phyloP scores from a whole-genome alignment of 1,140 invertebrate species.

The Scaptomyza pallida region DNA sequence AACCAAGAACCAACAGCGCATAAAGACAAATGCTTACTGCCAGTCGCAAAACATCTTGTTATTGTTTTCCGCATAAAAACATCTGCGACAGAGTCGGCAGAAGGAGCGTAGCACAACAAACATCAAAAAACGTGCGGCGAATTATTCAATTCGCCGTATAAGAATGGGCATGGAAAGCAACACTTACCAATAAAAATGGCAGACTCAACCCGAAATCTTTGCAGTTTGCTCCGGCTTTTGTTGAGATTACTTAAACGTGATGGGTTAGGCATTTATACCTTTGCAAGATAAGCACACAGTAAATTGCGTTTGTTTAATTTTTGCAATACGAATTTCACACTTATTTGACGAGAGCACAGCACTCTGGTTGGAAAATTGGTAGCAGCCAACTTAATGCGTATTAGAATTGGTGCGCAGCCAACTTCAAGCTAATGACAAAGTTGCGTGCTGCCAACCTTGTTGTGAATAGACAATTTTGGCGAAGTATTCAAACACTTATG shows the following conservation, averaged over 20 bases:
- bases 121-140: constrained; percentile 12
- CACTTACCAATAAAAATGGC: constrained; percentile 30
- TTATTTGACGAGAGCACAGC: background rate
- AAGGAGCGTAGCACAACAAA: constrained; percentile 44
- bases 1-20: background rate
- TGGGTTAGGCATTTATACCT: constrained; percentile 14
- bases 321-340: background rate
- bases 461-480: background rate
- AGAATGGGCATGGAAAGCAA: constrained; percentile 1
- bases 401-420: constrained; percentile 9
- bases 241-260: constrained; percentile 1
- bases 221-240: constrained; percentile 1
- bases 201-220: constrained; percentile 17
- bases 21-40: background rate
- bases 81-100: constrained; percentile 3
- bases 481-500: background rate
- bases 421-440: constrained; percentile 8
- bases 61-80: background rate
- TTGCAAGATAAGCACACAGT: background rate
- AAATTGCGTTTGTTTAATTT: background rate
- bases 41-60: background rate
- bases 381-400: constrained; percentile 30
- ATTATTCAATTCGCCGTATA: background rate
- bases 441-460: constrained; percentile 17
- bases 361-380: constrained; percentile 11